Conservation (phyloP, 2,797 vertebrate genomes). For the Lagodon rhomboides region DNA sequence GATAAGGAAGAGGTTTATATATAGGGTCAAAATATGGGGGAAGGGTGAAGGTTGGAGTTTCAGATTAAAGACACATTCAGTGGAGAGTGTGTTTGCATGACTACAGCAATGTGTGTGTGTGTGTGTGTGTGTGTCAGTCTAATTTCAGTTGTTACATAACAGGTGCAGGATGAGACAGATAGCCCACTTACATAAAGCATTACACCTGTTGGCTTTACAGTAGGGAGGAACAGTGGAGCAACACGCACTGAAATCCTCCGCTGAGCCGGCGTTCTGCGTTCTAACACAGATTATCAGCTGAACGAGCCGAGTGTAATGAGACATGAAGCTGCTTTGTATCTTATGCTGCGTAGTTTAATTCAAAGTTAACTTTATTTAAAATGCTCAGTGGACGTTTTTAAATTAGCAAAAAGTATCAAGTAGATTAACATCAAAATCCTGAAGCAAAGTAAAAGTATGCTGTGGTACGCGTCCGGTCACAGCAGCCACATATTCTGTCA, state of each 20-base stretch:
- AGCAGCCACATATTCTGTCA: no score
- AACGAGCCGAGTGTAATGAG: not conserved
- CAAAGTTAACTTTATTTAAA: no score
- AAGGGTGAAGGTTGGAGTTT: slow-evolving; percentile 51
- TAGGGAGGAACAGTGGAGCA: not conserved
- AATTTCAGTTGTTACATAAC: slow-evolving; percentile 30
- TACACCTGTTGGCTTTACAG: slow-evolving; percentile 3
- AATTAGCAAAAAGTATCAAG: no score
- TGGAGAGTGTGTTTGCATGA: slow-evolving; percentile 2
- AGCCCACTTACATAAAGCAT: slow-evolving; percentile 14
- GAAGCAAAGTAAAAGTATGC: no score
- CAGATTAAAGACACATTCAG: slow-evolving; percentile 24
- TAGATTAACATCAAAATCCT: no score
- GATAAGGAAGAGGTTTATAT: slow-evolving; percentile 77
- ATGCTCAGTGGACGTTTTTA: no score
- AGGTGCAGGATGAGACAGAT: not conserved
- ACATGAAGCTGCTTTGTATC: no score
- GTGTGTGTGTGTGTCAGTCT: not conserved
- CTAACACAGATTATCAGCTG: not conserved
- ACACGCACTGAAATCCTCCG: not conserved
- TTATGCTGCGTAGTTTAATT: no score
- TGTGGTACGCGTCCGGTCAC: no score
- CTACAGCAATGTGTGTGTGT: not conserved
- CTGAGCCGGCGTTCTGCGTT: not conserved
- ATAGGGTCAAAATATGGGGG: slow-evolving; percentile 65